Evolutionary conservation across 2,113 vertebrate species (phyloP), one percentile per base, ranked within the genome.

Genomic region (Lampris incognitus): DNA sequence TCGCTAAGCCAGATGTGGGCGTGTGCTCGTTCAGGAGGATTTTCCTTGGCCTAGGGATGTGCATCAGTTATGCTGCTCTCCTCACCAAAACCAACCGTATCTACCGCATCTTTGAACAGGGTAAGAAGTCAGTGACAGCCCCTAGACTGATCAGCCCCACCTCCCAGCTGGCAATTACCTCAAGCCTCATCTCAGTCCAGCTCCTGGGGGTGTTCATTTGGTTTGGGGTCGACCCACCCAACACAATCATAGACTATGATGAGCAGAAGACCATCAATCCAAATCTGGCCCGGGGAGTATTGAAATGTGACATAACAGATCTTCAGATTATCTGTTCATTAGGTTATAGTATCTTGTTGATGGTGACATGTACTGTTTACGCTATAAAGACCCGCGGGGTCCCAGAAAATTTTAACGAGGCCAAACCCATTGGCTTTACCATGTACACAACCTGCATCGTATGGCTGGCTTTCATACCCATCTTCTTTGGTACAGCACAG

Each of bases 371-470:
- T 89, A 99, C 97, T 89, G 96, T 99, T 74, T 99, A 99, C 6
- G 97, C 97, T 88, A 99, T 99, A 92, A 99, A 99, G 95, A 98
- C 97, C 83, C 95, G 97, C 82, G 97, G 97, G 24, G 97, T 99
- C 81, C 97, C 97, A 0, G 97, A 99, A 94, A 98, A 96, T 85
- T 99, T 99, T 93, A 99, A 98, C 7, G 97, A 99, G 92, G 97
- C 97, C 88, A 99, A 99, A 72, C 97, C 97, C 88, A 99, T 99
- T 85, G 97, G 97, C 75, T 99, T 99, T 93, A 99, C 97, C 69
- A 99, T 99, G 97, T 99, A 99, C 91, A 99, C 97, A 59, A 99
- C 97, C 65, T 99, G 97, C 94, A 98, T 99, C 85, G 97, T 99
- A 0, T 99, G 97, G 97, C 94, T 99, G 73, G 97, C 97, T 76